A percentile compares a stretch with the other conserved stretches of the same genome.
Conservation (phyloP, 2,888 invertebrate genomes). For the Melitaea athalia region DNA sequence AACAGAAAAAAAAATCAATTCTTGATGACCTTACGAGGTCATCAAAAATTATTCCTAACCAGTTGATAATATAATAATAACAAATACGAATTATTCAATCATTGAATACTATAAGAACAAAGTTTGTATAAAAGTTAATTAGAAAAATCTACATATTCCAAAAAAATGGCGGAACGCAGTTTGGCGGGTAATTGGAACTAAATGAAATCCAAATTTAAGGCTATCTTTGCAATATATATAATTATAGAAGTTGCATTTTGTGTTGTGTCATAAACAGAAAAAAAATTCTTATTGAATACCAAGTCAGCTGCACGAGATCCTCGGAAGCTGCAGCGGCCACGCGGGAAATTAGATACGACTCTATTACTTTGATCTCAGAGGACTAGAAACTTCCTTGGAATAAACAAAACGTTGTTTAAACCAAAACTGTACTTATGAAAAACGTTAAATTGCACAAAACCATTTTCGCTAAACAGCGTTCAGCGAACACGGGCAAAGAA, state of each 20-base stretch:
- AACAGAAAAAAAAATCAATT: too few species aligned
- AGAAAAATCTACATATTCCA: too few species aligned
- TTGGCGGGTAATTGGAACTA: too few species aligned
- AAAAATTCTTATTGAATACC: neutral
- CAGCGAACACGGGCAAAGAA: neutral
- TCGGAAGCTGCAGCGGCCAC: neutral
- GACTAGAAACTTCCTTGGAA: neutral
- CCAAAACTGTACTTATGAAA: neutral
- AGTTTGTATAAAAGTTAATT: too few species aligned
- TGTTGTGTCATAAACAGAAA: neutral
- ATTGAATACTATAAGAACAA: too few species aligned
- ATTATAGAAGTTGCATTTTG: neutral
- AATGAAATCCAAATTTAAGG: too few species aligned
- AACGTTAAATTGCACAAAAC: neutral
- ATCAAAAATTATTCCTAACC: too few species aligned
- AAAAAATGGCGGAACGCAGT: too few species aligned
- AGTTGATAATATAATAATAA: too few species aligned
- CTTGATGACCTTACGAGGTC: too few species aligned
- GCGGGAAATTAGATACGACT: slow-evolving; percentile 3
- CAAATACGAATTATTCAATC: too few species aligned
- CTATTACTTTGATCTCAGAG: neutral
- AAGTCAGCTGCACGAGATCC: neutral
- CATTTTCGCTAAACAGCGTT: neutral
- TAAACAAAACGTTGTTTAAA: neutral
- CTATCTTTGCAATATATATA: neutral